phyloP scores from a whole-genome alignment of 2,888 invertebrate species.

The Poecilus cupreus region DNA sequence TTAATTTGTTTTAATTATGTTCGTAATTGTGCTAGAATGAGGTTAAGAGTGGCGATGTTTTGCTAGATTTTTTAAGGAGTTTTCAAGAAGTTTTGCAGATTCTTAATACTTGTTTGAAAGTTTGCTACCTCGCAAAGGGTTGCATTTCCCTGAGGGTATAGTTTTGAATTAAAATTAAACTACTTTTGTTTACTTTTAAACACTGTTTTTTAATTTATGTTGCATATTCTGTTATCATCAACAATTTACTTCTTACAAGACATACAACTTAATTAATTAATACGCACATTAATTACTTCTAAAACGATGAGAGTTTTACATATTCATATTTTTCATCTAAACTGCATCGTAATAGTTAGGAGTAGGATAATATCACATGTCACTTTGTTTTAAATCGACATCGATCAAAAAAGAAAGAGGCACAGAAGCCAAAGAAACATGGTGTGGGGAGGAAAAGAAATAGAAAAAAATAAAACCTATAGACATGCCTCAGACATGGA shows the following conservation, averaged over 20 bases:
- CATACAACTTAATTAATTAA: not conserved
- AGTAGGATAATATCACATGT: too few species aligned
- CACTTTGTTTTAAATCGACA: too few species aligned
- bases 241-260: constrained; percentile 1
- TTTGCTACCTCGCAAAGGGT: not conserved
- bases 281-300: not conserved
- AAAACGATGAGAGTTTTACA: too few species aligned
- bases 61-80: constrained; percentile 18
- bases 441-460: too few species aligned
- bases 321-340: too few species aligned
- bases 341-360: too few species aligned
- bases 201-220: not conserved
- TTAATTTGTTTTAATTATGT: constrained; percentile 38
- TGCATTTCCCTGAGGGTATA: constrained; percentile 9
- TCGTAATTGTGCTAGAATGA: constrained; percentile 15
- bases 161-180: constrained; percentile 29
- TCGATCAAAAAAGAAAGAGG: too few species aligned
- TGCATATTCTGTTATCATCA: not conserved
- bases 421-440: too few species aligned
- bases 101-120: constrained; percentile 32
- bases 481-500: too few species aligned
- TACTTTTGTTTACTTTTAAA: constrained; percentile 21
- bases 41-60: constrained; percentile 26
- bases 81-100: constrained; percentile 22
- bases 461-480: too few species aligned